A percentile compares a stretch with the other conserved stretches of the same genome.
These are phyloP conservation scores for Machaerirhynchus nigripectus DNA, from an alignment of 2,113 vertebrate genomes.

Conservation along the genomic window DNA sequence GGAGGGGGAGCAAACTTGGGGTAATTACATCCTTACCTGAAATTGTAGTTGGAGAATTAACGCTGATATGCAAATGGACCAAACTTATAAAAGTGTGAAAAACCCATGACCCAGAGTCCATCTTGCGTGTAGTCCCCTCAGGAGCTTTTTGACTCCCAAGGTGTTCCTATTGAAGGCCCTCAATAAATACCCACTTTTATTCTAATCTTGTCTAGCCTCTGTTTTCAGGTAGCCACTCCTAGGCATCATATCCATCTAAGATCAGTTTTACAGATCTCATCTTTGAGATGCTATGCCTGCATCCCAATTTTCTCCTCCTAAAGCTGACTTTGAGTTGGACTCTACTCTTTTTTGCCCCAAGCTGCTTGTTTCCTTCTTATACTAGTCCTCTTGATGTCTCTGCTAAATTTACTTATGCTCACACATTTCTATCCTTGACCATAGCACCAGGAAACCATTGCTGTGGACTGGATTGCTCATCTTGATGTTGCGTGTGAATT, in stretches of 20 bases:
- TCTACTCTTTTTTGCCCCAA: background rate
- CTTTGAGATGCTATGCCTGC: background rate
- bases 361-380: background rate
- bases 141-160: no score
- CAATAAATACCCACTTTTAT: no score
- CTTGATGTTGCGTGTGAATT: background rate
- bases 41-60: no score
- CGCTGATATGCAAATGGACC: no score
- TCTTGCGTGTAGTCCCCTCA: no score
- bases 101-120: fast-evolving
- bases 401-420: background rate
- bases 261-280: background rate
- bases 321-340: background rate
- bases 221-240: no score
- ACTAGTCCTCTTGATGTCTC: background rate
- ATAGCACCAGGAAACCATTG: background rate
- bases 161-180: no score
- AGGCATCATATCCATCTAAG: background rate
- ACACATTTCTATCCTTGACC: background rate
- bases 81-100: no score
- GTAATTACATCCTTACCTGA: no score
- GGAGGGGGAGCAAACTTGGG: no score
- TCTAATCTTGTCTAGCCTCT: no score
- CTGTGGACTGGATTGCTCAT: background rate
- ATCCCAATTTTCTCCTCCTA: background rate